Conservation (phyloP, 2,888 invertebrate genomes). For the Epinotia nisella region DNA sequence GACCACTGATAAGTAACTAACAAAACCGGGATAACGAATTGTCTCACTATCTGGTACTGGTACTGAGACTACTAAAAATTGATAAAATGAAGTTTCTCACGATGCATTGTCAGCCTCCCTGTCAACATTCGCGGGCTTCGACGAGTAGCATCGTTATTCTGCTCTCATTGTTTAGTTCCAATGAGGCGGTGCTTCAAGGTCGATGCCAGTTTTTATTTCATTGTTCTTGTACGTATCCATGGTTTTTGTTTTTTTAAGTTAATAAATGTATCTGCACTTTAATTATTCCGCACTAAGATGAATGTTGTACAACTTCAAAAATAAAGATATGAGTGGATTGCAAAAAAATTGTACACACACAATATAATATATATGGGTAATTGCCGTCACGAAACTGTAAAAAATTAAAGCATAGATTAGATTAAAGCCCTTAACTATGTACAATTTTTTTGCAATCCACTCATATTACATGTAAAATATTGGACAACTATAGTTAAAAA, state of each 20-base stretch:
- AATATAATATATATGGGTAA: no score
- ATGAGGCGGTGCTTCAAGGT: constrained; percentile 37
- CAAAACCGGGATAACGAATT: background rate
- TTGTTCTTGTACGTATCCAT: constrained; percentile 15
- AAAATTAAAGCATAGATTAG: no score
- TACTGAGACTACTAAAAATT: background rate
- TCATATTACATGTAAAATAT: no score
- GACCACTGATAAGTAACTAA: background rate
- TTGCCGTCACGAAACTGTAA: no score
- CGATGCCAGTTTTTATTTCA: constrained; percentile 32
- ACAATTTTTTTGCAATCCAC: no score
- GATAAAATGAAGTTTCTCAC: constrained; percentile 27
- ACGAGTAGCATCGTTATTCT: constrained; percentile 22
- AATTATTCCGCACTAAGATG: background rate
- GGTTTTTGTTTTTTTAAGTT: background rate
- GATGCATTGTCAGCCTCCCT: constrained; percentile 20
- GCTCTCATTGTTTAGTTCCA: constrained; percentile 36
- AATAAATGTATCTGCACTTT: background rate
- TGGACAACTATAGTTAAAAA: no score
- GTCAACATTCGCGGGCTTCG: constrained; percentile 29
- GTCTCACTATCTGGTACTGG: background rate
- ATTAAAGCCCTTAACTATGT: no score
- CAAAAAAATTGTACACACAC: no score
- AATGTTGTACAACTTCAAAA: no score
- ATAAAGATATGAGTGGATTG: no score